phyloP scores from a whole-genome alignment of 2,888 invertebrate species.

The Teleogryllus oceanicus region DNA sequence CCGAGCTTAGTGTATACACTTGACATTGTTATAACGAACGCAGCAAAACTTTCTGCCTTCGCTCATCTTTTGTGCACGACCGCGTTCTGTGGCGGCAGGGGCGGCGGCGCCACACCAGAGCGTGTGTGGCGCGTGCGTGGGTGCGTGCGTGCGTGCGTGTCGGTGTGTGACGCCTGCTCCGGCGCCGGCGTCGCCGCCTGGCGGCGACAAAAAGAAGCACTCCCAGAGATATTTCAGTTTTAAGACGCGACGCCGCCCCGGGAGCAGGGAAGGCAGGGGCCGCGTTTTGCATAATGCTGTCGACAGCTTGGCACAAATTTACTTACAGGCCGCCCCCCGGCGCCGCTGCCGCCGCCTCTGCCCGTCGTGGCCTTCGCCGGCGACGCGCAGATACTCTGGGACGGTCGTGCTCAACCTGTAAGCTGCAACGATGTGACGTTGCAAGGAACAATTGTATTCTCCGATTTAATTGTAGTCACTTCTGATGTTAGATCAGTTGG shows the following conservation, averaged over 20 bases:
- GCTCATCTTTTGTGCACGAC: neutral
- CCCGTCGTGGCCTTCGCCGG: neutral
- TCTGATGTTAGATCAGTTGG: no score
- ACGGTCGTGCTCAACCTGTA: no score
- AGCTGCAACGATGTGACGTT: no score
- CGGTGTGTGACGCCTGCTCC: neutral
- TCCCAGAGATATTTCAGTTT: conserved; percentile 28
- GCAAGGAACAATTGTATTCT: no score
- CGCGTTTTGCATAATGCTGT: conserved; percentile 33
- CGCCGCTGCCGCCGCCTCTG: neutral
- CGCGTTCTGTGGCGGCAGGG: neutral
- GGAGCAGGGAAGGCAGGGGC: conserved; percentile 20
- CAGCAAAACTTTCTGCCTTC: neutral
- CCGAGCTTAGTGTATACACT: conserved; percentile 7
- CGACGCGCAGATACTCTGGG: no score
- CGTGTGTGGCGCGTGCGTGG: no score
- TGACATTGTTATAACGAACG: conserved; percentile 18
- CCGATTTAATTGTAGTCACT: no score
- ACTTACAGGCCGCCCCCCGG: conserved; percentile 28
- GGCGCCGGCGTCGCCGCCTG: neutral
- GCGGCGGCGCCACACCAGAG: no score
- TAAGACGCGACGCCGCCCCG: conserved; percentile 26
- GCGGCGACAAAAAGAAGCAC: conserved; percentile 26
- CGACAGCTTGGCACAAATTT: conserved; percentile 36
- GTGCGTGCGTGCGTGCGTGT: conserved; percentile 27